Evolutionary conservation across 2,888 invertebrate species (phyloP).

Genomic region (Rhagophthalmus giganteus): DNA sequence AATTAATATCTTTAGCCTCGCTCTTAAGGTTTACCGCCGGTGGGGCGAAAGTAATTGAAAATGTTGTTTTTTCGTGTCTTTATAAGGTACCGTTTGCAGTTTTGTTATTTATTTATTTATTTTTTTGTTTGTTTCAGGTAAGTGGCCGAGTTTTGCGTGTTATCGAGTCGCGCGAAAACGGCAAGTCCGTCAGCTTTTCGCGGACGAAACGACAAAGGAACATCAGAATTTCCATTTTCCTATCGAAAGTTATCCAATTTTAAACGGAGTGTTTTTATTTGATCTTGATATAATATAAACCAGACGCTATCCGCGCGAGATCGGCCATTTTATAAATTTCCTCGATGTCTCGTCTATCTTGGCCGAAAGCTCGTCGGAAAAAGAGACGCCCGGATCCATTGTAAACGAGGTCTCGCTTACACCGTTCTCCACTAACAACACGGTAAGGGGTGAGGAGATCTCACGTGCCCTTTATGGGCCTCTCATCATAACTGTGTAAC

Average conservation of each 20-base stretch:
- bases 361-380: slow-evolving; percentile 12
- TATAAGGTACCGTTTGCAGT: neutral
- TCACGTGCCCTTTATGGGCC: slow-evolving; percentile 47
- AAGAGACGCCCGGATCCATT: slow-evolving; percentile 33
- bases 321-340: slow-evolving; percentile 19
- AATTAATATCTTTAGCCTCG: slow-evolving; percentile 21
- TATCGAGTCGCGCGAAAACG: no score
- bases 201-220: no score
- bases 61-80: slow-evolving; percentile 3
- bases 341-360: slow-evolving; percentile 16
- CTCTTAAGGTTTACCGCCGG: slow-evolving; percentile 13
- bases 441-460: slow-evolving; percentile 28
- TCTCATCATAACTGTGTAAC: slow-evolving; percentile 50
- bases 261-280: slow-evolving; percentile 43
- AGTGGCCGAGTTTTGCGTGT: no score
- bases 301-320: slow-evolving; percentile 36
- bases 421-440: slow-evolving; percentile 17
- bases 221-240: slow-evolving; percentile 44
- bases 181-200: no score
- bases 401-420: slow-evolving; percentile 12
- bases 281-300: slow-evolving; percentile 44
- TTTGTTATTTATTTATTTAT: neutral
- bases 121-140: neutral
- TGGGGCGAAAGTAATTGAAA: slow-evolving; percentile 17
- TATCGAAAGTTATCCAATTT: slow-evolving; percentile 50